Percentiles rank a stretch among this genome's conserved stretches.
These are phyloP conservation scores for Ormia ochracea DNA, from an alignment of 2,888 invertebrate genomes.

Conservation along the genomic window DNA sequence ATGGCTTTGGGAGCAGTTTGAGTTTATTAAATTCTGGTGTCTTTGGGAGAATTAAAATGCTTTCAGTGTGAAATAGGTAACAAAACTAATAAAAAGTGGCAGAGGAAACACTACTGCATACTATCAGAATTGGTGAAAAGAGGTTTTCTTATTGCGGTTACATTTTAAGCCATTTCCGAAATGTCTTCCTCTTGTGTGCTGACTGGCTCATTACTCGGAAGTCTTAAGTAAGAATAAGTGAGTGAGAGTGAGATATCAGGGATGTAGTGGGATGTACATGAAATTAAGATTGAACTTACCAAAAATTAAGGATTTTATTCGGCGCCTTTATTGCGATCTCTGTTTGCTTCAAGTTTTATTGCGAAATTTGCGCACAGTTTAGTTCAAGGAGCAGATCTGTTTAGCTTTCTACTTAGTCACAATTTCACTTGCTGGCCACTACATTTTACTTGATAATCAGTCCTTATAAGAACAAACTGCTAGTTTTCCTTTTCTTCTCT, in stretches of 20 bases:
- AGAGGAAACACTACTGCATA: no score
- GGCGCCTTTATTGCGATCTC: no score
- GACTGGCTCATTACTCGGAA: no score
- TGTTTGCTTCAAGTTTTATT: not conserved
- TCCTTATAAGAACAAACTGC: constrained; percentile 3
- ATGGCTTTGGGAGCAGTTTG: not conserved
- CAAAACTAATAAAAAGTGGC: no score
- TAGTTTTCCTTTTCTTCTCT: not conserved
- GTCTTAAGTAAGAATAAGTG: no score
- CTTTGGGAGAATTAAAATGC: not conserved
- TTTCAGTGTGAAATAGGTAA: no score
- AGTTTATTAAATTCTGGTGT: not conserved
- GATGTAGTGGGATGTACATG: no score
- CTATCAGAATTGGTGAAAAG: not conserved
- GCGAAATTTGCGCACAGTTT: not conserved
- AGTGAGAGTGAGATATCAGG: no score
- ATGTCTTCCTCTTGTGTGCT: no score
- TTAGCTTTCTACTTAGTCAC: not conserved
- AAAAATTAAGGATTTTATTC: no score
- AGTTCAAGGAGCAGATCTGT: not conserved
- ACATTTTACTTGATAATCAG: constrained; percentile 13
- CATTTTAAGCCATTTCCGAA: no score
- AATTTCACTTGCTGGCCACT: constrained; percentile 3
- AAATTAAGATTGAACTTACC: no score
- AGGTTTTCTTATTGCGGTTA: not conserved